Percentiles rank a stretch among this genome's conserved stretches.
These are phyloP conservation scores for Drosophila tropicalis DNA, from an alignment of 1,140 invertebrate genomes.

Conservation along the genomic window DNA sequence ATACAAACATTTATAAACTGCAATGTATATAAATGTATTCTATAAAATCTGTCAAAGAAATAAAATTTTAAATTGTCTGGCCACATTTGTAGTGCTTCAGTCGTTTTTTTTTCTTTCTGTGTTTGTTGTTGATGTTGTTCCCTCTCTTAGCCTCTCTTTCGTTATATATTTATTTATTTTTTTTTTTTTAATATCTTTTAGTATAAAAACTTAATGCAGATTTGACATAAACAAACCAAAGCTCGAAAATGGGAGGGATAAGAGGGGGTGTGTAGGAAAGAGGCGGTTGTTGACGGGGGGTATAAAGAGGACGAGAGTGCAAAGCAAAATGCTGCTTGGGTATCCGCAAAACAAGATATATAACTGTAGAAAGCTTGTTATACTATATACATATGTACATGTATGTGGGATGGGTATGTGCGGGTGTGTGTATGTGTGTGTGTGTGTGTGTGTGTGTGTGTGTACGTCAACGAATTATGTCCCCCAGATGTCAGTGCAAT, in stretches of 20 bases:
- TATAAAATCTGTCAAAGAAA: no score
- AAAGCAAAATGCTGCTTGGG: conserved; percentile 27
- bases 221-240: conserved; percentile 50
- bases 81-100: background rate
- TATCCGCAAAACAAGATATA: conserved; percentile 45
- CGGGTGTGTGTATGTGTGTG: conserved; percentile 39
- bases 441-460: conserved; percentile 29
- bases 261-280: conserved; percentile 9
- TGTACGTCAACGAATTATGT: conserved; percentile 71
- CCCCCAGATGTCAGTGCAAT: conserved; percentile 74
- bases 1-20: no score
- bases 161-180: conserved; percentile 12
- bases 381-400: background rate
- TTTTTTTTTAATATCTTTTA: conserved; percentile 2
- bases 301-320: background rate
- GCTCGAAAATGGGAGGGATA: background rate
- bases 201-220: conserved; percentile 50
- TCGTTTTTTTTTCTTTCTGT: no score
- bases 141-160: no score
- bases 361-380: conserved; percentile 24
- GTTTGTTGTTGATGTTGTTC: background rate
- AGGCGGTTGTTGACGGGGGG: background rate
- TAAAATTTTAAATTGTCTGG: no score
- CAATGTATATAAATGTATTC: no score
- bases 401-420: conserved; percentile 26